These are phyloP conservation scores for Nothoprocta pentlandii DNA, from an alignment of 2,113 vertebrate species.

Conservation along the genomic window DNA sequence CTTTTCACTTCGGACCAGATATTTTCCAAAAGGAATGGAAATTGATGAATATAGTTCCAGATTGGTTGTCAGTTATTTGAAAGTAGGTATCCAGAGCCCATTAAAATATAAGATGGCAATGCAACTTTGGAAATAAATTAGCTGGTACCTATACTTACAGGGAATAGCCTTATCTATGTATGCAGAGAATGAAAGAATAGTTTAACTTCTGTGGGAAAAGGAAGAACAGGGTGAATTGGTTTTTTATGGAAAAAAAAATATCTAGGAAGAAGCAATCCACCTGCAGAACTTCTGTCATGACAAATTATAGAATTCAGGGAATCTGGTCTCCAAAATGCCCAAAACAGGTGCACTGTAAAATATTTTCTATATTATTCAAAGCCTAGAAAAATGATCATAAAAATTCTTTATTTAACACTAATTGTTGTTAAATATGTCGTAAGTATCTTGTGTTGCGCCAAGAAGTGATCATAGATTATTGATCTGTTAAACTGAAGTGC, in stretches of 20 bases:
- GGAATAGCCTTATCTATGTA: not conserved
- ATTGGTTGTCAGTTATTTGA: not conserved
- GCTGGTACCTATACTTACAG: not conserved
- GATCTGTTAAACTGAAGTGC: not conserved
- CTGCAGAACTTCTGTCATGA: not conserved
- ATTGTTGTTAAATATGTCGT: not conserved
- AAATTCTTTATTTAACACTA: not conserved
- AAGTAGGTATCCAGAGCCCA: not conserved
- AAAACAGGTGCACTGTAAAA: not conserved
- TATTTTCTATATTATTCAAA: not conserved
- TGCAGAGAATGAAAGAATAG: not conserved
- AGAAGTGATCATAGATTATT: not conserved
- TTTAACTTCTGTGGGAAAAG: not conserved
- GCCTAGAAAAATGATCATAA: not conserved
- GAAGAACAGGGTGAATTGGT: not conserved
- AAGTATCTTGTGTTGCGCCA: not conserved
- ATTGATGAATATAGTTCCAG: not conserved
- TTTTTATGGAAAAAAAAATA: not conserved
- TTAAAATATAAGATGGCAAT: not conserved
- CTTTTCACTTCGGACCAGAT: not conserved
- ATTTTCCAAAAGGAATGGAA: not conserved
- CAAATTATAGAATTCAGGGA: not conserved
- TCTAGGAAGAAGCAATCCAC: not conserved
- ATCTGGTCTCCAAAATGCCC: not conserved
- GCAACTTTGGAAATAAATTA: not conserved